phyloP scores from a whole-genome alignment of 2,888 invertebrate genomes.

The Macaria notata region DNA sequence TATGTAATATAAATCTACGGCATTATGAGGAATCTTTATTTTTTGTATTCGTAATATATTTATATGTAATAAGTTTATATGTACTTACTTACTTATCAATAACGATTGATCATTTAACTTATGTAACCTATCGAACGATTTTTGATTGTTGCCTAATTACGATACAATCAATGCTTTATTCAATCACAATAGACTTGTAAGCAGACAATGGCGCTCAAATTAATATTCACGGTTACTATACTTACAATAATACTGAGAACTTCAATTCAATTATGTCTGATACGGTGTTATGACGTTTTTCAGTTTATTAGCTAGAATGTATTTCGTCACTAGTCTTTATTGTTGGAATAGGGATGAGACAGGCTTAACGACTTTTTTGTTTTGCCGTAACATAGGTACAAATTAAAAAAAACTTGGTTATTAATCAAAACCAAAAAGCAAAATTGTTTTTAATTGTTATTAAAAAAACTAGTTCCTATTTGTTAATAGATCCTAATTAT shows the following conservation, averaged over 20 bases:
- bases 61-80: no score
- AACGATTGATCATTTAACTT: no score
- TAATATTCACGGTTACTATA: slow-evolving; percentile 70
- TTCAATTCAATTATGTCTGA: slow-evolving; percentile 66
- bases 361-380: not conserved
- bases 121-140: slow-evolving; percentile 7
- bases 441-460: no score
- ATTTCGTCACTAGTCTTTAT: slow-evolving; percentile 57
- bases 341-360: slow-evolving; percentile 33
- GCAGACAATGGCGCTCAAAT: slow-evolving; percentile 70
- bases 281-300: slow-evolving; percentile 54
- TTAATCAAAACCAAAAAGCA: no score
- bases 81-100: no score
- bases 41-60: no score
- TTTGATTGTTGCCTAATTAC: slow-evolving; percentile 37
- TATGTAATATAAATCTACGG: no score
- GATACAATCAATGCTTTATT: slow-evolving; percentile 41
- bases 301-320: slow-evolving; percentile 51
- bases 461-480: no score
- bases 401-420: no score
- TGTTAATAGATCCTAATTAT: no score
- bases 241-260: slow-evolving; percentile 57
- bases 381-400: not conserved
- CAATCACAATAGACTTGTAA: slow-evolving; percentile 38
- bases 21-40: no score